Base-by-base conservation (phyloP, 1,140 invertebrate species). In the Heliothis virescens region DNA sequence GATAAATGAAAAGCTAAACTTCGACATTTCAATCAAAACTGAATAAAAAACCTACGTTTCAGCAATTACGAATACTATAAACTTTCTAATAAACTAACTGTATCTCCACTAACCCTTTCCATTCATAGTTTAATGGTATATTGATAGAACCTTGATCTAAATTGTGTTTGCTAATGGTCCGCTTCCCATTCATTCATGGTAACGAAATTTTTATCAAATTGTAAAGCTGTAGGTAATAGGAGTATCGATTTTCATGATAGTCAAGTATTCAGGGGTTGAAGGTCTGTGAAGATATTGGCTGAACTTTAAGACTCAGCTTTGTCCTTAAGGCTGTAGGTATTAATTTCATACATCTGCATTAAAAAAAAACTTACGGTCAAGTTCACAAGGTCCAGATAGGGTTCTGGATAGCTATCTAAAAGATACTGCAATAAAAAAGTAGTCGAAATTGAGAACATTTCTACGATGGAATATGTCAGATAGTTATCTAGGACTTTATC, bases 91-190 rank as follows among this genome's bases (percentile, higher is more conserved):
- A 29, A 60, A 60, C 57, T 26, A 60, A 60, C 57, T 60, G 13
- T 60, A 60, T 26, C 21, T 13, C 12, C 11, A 60, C 57, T 60
- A 52, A 52, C 21, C n/a, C 21, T 53, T 34, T 65, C 34, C 59
- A 76, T 76, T 52, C 41, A 63, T 7, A 16, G 34, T 7, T 76
- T 76, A 76, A 76, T 76, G 74, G 74, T 34, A 47, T 76, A 76
- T 76, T 65, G 74, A 76, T 53, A 47, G 34, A 76, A 18, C 74
- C 74, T 76, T 76, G 74, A 63, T 63, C 74, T 48, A 76, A 76
- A 65, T 76, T 53, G 74, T 41, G 55, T 2, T 1, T 60, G 1
- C 21, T 74, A 74, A 74, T 74, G 72, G 47, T 48, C n/a, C 18
- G 16, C 59, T 34, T 18, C 59, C 50, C 74, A 53, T 62, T 62